Conservation (phyloP, 2,797 vertebrate genomes). For the Peromyscus attwateri region DNA sequence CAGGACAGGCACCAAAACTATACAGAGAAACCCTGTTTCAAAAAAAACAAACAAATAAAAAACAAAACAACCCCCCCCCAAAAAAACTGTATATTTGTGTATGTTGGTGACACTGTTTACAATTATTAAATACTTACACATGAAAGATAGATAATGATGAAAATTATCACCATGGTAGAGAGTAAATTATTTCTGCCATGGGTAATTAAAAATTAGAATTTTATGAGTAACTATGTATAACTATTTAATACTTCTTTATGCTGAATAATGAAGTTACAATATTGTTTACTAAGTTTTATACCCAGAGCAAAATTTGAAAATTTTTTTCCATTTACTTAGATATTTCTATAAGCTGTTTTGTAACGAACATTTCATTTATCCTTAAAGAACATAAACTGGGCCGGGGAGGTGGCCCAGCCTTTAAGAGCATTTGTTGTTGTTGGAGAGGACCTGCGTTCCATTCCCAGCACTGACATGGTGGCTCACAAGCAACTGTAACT, state of each 20-base stretch:
- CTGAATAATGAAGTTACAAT: not conserved
- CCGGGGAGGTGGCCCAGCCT: not conserved
- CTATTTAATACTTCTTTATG: conserved; percentile 1
- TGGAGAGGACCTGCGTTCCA: not conserved
- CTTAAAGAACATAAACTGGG: not conserved
- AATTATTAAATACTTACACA: conserved; percentile 27
- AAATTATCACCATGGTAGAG: not conserved
- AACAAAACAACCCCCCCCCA: no score
- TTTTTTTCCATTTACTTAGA: not conserved
- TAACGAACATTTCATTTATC: not conserved
- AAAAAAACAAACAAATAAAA: no score
- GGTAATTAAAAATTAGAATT: conserved; percentile 56
- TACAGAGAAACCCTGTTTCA: no score
- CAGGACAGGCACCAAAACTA: no score
- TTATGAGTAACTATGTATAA: not conserved
- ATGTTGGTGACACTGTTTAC: conserved; percentile 4
- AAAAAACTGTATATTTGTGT: not conserved
- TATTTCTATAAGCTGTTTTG: conserved; percentile 32
- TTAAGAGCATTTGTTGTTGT: not conserved
- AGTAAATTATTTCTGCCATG: conserved; percentile 28
- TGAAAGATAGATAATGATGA: not conserved
- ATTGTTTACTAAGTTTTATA: conserved; percentile 26
- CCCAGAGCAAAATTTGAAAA: conserved; percentile 41
- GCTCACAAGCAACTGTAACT: not conserved
- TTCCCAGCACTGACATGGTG: not conserved